Conservation (phyloP, 2,797 vertebrate species). For the Acanthiza pusilla region DNA sequence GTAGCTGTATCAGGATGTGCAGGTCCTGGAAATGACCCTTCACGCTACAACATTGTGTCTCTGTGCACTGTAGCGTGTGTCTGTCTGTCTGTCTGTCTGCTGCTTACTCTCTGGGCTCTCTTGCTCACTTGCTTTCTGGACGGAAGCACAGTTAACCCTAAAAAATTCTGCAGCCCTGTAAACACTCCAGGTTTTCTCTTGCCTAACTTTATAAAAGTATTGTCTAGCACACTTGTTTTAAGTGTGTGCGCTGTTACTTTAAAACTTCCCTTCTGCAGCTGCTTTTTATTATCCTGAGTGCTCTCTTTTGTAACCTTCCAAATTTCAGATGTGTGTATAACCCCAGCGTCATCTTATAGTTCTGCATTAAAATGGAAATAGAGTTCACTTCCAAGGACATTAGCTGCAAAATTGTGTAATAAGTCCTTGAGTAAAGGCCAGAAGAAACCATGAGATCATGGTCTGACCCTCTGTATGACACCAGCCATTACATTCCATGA, state of each 20-base stretch:
- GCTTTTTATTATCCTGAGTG: not conserved
- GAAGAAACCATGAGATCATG: not conserved
- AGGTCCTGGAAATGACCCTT: not conserved
- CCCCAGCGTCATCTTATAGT: not conserved
- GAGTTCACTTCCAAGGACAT: not conserved
- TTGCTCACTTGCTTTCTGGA: not conserved
- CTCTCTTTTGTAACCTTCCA: slow-evolving; percentile 27
- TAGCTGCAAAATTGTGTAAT: not conserved
- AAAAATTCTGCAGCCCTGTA: not conserved
- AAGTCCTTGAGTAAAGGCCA: not conserved
- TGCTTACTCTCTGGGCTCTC: not conserved
- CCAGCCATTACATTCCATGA: not conserved
- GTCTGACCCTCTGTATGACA: not conserved
- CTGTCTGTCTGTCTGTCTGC: not conserved
- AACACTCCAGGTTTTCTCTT: not conserved
- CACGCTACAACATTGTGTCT: accelerated
- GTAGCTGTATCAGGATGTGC: not conserved
- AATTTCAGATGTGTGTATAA: not conserved
- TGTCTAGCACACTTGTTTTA: not conserved
- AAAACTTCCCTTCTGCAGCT: slow-evolving; percentile 8
- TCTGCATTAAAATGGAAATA: slow-evolving; percentile 20
- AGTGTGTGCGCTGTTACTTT: not conserved
- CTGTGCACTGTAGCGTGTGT: accelerated
- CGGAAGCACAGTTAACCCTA: slow-evolving; percentile 20
- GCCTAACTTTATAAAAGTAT: not conserved